Conservation (phyloP, 1,140 invertebrate species). For the Periplaneta americana region DNA sequence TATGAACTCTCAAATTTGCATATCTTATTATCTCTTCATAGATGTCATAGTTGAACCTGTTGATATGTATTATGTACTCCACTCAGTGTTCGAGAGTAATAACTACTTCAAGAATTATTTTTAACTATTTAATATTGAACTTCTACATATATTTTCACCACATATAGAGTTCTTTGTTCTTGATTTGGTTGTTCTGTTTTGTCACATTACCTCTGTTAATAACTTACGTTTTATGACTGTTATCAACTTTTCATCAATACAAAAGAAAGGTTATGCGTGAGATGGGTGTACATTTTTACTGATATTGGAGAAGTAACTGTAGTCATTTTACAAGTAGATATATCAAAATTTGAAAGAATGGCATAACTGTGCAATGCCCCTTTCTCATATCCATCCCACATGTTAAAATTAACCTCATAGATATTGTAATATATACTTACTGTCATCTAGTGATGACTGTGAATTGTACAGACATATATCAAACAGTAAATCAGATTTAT, state of each 20-base stretch:
- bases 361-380: too few relatives aligned
- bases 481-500: neutral
- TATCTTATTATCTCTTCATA: neutral
- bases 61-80: neutral
- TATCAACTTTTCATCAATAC: neutral
- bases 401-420: neutral
- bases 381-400: neutral
- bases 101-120: neutral
- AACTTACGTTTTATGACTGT: too few relatives aligned
- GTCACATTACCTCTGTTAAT: neutral
- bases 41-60: neutral
- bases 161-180: neutral
- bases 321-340: neutral
- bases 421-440: neutral
- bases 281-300: neutral
- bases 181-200: neutral
- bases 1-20: neutral
- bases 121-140: neutral
- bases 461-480: neutral
- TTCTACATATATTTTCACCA: too few relatives aligned
- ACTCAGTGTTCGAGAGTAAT: neutral
- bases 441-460: neutral
- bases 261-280: neutral
- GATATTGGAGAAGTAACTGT: neutral
- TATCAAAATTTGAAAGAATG: neutral